Evolutionary conservation across 2,888 invertebrate genomes (phyloP), one percentile per base, ranked within the genome.

Genomic region (Fragum fragum): DNA sequence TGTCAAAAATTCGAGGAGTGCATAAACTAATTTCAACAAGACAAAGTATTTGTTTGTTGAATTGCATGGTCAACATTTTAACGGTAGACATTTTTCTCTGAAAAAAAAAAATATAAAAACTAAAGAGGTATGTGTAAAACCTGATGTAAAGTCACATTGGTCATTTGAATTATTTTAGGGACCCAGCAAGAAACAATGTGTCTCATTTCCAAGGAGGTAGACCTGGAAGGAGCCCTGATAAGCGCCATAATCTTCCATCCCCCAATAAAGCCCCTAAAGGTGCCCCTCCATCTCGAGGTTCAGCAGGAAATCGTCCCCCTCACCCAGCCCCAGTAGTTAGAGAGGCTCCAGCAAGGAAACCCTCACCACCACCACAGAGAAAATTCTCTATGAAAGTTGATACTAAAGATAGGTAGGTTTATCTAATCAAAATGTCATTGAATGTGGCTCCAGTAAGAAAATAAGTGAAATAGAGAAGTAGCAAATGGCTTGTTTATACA

Each of bases 151-250:
- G n/a, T n/a, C n/a, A n/a, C n/a, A n/a, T n/a, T n/a, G n/a, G n/a
- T n/a, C n/a, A n/a, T n/a, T n/a, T n/a, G n/a, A n/a, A n/a, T n/a
- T n/a, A n/a, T n/a, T 36, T 36, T 9, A 36, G 32, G 32, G 32
- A 36, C 9, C 32, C 47, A 14, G 47, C 89, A 9, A 87, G 88
- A 73, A 90, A 90, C 85, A 90, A 90, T 85, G 79, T 89, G 29
- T 88, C 85, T 16, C 78, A 88, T 55, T 84, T 88, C 14, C 83
- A 74, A 53, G 75, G 53, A 23, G 75, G 71, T 28, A 73, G 32
- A 39, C 76, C 66, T 21, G 68, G 32, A 21, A 63, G 70, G n/a
- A 75, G 71, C 29, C 76, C 76, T 26, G 78, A 78, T 26, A 85
- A 75, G 57, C 73, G 81, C 11, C 71, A 57, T 14, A 42, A 26